phyloP scores from a whole-genome alignment of 2,113 vertebrate species.

The Trachemys scripta region DNA sequence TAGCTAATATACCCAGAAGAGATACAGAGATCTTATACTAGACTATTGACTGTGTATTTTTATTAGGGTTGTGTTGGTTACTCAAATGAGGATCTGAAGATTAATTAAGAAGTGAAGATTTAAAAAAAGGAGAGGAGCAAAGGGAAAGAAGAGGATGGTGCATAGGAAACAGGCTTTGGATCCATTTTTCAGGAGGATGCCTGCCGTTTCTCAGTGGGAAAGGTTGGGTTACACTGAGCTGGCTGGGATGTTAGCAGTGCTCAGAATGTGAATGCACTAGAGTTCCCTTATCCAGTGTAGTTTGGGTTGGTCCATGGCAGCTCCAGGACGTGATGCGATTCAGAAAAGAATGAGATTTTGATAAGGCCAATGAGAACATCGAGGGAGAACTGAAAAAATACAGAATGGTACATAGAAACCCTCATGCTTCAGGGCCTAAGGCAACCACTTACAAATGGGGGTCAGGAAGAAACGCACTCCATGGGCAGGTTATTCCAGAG shows the following conservation, averaged over 20 bases:
- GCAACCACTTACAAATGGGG: not conserved
- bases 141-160: not conserved
- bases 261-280: too few relatives aligned
- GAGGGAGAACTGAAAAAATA: not conserved
- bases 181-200: not conserved
- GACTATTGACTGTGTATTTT: not conserved
- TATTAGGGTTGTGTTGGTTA: accelerated
- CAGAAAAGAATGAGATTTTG: not conserved
- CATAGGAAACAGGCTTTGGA: not conserved
- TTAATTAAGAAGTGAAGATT: not conserved
- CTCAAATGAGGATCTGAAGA: not conserved
- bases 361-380: not conserved
- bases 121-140: not conserved
- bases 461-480: not conserved
- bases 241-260: too few relatives aligned
- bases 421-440: not conserved
- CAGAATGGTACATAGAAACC: not conserved
- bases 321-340: accelerated
- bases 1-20: not conserved
- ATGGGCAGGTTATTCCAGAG: not conserved
- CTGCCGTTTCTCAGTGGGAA: too few relatives aligned
- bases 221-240: too few relatives aligned
- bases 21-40: too few relatives aligned
- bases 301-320: not conserved
- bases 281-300: accelerated